Percentiles rank a stretch among this genome's conserved stretches.
Conservation (phyloP, 2,113 vertebrate species). For the Lynx canadensis region DNA sequence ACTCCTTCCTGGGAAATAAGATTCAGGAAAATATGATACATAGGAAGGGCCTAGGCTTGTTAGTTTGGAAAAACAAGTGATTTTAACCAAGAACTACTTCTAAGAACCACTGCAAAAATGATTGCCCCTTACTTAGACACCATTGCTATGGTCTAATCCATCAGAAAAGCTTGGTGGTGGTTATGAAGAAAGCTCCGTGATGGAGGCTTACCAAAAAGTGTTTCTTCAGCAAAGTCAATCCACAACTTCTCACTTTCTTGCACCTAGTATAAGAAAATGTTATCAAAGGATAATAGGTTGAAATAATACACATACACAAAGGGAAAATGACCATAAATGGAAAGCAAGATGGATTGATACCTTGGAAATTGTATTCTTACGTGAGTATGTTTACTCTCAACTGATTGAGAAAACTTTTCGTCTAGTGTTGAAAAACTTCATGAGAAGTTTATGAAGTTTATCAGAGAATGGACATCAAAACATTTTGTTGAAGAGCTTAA, state of each 20-base stretch:
- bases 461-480: not conserved
- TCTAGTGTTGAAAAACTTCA: not conserved
- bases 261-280: not conserved
- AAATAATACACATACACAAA: not conserved
- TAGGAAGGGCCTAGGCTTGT: not conserved
- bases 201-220: not conserved
- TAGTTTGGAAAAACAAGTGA: conserved; percentile 47
- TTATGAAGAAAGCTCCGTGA: not conserved
- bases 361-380: not conserved
- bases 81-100: conserved; percentile 45
- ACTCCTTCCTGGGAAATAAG: not conserved
- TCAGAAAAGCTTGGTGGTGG: not conserved
- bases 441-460: not conserved
- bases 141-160: not conserved
- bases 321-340: not conserved
- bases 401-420: not conserved
- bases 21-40: conserved; percentile 1
- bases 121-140: not conserved
- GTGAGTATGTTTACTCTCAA: conserved; percentile 25
- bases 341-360: not conserved
- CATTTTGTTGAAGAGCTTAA: conserved; percentile 31
- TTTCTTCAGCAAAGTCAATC: not conserved
- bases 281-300: not conserved
- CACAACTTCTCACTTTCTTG: not conserved
- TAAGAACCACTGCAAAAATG: not conserved